These are phyloP conservation scores for Tarsius wallacei DNA, from an alignment of 2,797 vertebrate genomes.

Conservation along the genomic window DNA sequence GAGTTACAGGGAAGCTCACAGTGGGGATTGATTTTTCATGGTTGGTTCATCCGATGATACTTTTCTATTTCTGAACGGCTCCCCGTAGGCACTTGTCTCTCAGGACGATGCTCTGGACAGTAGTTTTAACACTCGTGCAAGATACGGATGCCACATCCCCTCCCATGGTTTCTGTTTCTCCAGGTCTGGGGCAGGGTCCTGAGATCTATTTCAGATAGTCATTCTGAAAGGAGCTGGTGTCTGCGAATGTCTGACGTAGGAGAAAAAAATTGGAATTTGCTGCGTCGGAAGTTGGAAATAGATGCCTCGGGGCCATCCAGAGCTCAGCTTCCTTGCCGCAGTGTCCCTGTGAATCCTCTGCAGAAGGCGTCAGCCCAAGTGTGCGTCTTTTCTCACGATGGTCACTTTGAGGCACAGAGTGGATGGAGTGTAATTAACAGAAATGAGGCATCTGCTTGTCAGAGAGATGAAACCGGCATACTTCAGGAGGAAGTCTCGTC, in stretches of 20 bases:
- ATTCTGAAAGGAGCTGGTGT: background rate
- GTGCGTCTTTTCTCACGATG: background rate
- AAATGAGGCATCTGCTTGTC: constrained; percentile 49
- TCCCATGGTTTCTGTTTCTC: background rate
- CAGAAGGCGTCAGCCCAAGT: constrained; percentile 46
- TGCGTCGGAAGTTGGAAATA: constrained; percentile 35
- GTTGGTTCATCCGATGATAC: background rate
- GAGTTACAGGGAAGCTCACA: background rate
- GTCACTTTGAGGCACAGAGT: background rate
- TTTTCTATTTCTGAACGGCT: background rate
- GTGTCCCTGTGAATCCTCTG: background rate
- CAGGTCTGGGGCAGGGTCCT: background rate
- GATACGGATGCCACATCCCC: background rate
- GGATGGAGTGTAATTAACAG: constrained; percentile 15
- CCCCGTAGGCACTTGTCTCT: background rate
- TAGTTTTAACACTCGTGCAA: background rate
- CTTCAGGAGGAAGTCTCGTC: constrained; percentile 38
- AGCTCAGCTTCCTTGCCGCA: background rate
- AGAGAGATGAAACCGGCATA: background rate
- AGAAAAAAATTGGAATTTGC: background rate
- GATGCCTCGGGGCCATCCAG: background rate
- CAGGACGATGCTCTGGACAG: background rate
- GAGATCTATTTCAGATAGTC: background rate
- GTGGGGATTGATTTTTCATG: background rate
- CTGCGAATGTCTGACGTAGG: background rate